Evolutionary conservation across 2,888 invertebrate genomes (phyloP).

Genomic region (Tenodera sinensis): DNA sequence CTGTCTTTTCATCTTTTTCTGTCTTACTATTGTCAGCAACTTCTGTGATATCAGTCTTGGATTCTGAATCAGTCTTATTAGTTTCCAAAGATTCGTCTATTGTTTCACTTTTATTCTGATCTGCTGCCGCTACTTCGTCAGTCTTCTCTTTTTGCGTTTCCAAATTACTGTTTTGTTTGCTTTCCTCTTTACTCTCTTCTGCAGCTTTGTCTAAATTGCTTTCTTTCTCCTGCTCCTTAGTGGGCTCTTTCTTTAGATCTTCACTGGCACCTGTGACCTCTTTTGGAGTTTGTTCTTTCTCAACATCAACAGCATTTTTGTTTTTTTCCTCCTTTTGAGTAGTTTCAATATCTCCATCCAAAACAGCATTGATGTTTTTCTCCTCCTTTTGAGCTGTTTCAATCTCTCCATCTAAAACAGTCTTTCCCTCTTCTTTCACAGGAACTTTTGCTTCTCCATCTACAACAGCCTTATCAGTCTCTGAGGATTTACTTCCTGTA

Average conservation of each 20-base stretch:
- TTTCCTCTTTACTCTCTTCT: too few species aligned
- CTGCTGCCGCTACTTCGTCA: neutral
- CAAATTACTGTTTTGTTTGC: too few species aligned
- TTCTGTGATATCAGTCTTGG: neutral
- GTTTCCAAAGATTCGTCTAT: neutral
- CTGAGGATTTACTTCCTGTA: neutral
- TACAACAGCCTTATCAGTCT: neutral
- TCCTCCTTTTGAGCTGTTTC: conserved; percentile 22
- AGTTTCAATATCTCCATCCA: conserved; percentile 28
- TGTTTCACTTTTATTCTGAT: neutral
- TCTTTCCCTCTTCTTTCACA: neutral
- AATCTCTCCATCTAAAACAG: conserved; percentile 10
- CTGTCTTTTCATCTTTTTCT: neutral
- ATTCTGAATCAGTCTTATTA: neutral
- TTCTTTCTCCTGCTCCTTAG: too few species aligned
- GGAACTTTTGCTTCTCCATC: neutral
- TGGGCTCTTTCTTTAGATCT: too few species aligned
- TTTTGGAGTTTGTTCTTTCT: neutral
- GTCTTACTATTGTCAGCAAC: neutral
- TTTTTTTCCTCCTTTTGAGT: neutral
- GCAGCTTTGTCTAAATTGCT: too few species aligned
- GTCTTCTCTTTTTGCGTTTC: neutral
- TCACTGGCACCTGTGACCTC: neutral
- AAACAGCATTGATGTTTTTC: neutral
- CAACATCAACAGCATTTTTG: neutral